Evolutionary conservation across 2,888 invertebrate genomes (phyloP).

Genomic region (Drosophila kambysellisi): DNA sequence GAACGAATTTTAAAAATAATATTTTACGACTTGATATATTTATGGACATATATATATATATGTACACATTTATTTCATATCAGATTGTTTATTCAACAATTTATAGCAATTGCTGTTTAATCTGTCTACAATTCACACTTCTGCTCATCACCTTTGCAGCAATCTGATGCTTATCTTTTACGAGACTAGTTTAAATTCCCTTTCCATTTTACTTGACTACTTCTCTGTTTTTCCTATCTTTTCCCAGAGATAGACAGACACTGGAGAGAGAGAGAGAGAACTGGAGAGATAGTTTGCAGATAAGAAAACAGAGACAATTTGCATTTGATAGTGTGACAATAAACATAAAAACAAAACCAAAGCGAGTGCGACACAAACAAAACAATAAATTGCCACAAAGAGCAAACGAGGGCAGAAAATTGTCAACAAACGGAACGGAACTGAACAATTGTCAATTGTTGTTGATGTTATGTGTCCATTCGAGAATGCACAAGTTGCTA

Average conservation of each 20-base stretch:
- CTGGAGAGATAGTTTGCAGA: conserved; percentile 10
- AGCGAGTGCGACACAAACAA: conserved; percentile 51
- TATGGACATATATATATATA: neutral
- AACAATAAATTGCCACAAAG: conserved; percentile 51
- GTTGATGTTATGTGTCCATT: conserved; percentile 58
- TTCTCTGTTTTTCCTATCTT: conserved; percentile 24
- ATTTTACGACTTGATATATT: neutral
- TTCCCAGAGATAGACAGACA: conserved; percentile 14
- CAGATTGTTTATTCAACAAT: conserved; percentile 2
- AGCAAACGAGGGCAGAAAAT: conserved; percentile 35
- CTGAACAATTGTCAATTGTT: conserved; percentile 51
- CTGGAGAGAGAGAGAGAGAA: conserved; percentile 14
- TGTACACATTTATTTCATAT: neutral
- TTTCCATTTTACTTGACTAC: conserved; percentile 5
- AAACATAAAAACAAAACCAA: conserved; percentile 37
- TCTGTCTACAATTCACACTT: neutral
- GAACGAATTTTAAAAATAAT: neutral
- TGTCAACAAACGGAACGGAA: conserved; percentile 49
- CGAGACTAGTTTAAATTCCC: neutral
- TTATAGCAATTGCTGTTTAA: conserved; percentile 7
- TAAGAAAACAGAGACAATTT: conserved; percentile 21
- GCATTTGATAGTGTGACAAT: conserved; percentile 55
- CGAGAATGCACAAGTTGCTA: conserved; percentile 55
- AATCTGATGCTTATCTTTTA: conserved; percentile 21
- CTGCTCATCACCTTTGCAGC: conserved; percentile 3